phyloP scores from a whole-genome alignment of 2,797 vertebrate genomes.

The Coregonus sp. region DNA sequence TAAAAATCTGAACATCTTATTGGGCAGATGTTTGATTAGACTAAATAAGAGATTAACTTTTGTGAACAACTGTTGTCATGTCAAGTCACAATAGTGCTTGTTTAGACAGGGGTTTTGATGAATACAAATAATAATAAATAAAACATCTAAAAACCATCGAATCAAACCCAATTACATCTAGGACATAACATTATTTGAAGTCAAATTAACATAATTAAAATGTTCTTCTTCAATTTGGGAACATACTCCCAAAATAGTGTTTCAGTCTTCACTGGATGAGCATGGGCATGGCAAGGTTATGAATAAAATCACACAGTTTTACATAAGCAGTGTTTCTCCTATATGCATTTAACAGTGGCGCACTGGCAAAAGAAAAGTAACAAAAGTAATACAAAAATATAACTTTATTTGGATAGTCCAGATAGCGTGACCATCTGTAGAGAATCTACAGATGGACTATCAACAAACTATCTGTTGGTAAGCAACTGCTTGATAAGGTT shows the following conservation, averaged over 20 bases:
- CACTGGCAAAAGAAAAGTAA: no score
- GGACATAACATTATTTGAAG: neutral
- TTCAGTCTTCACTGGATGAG: neutral
- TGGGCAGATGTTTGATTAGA: neutral
- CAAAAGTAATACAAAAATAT: no score
- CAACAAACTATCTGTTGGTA: no score
- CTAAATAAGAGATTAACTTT: neutral
- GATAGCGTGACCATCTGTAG: no score
- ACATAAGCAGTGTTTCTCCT: neutral
- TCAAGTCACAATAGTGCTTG: neutral
- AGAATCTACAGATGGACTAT: no score
- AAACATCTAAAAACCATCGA: neutral
- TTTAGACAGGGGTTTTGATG: neutral
- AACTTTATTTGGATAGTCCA: no score
- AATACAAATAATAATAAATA: neutral
- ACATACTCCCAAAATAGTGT: neutral
- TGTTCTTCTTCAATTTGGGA: neutral
- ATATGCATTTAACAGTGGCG: no score
- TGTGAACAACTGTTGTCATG: neutral
- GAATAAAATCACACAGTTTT: neutral
- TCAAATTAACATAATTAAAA: neutral
- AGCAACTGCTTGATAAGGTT: no score
- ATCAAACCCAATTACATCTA: neutral
- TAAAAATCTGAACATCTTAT: neutral
- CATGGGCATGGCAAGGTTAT: neutral